Conservation (phyloP, 2,797 vertebrate genomes). For the Chanos chanos region DNA sequence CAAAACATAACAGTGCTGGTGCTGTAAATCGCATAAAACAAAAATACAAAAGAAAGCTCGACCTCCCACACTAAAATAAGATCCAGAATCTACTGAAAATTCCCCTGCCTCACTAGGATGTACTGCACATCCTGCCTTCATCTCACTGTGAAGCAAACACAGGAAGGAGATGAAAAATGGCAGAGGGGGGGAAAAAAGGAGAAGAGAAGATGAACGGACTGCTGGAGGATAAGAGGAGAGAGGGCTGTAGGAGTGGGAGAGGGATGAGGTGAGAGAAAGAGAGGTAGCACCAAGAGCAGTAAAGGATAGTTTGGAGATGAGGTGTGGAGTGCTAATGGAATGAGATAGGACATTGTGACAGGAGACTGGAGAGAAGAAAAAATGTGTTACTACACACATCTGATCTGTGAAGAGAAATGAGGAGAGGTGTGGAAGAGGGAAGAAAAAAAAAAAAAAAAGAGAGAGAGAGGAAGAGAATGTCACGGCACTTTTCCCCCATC, state of each 20-base stretch:
- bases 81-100: no score
- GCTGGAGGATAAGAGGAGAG: not conserved
- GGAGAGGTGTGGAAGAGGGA: not conserved
- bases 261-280: not conserved
- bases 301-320: not conserved
- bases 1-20: no score
- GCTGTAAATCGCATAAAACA: no score
- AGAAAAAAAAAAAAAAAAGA: not conserved
- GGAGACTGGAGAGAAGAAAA: conserved; percentile 1
- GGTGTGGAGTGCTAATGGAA: conserved; percentile 4
- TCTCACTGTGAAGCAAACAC: no score
- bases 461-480: not conserved
- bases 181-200: not conserved
- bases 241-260: no score
- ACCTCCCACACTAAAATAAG: no score
- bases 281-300: conserved; percentile 16
- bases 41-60: no score
- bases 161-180: not conserved
- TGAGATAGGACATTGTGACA: no score
- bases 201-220: not conserved
- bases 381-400: conserved; percentile 16
- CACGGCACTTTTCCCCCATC: conserved; percentile 8
- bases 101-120: no score
- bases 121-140: no score
- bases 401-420: conserved; percentile 2